These are phyloP conservation scores for Takifugu rubripes DNA, from an alignment of 2,797 vertebrate species.

Conservation along the genomic window DNA sequence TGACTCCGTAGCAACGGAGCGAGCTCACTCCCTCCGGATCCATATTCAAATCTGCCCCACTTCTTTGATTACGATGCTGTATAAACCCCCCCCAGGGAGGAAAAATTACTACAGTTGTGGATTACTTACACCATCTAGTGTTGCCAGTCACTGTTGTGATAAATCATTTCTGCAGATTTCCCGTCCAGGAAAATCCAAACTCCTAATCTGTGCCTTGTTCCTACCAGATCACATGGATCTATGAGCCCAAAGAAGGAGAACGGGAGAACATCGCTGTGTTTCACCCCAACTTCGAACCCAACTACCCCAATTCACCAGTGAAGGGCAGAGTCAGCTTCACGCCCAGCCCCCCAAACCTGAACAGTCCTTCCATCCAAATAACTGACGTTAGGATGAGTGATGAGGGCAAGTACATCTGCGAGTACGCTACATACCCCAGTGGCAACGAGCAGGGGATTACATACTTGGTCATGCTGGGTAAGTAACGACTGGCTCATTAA, in stretches of 20 bases:
- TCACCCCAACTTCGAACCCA: conserved; percentile 72
- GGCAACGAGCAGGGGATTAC: conserved; percentile 82
- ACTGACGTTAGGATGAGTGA: conserved; percentile 70
- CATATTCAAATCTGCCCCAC: conserved; percentile 62
- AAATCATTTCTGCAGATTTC: conserved; percentile 22
- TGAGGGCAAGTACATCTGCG: conserved; percentile 84
- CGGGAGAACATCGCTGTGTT: conserved; percentile 77
- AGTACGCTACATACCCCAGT: conserved; percentile 84
- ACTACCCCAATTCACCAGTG: conserved; percentile 64
- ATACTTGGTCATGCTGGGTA: conserved; percentile 79
- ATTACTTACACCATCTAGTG: conserved; percentile 23
- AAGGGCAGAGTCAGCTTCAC: conserved; percentile 67
- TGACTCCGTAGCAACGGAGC: background rate
- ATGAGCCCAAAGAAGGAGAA: conserved; percentile 44
- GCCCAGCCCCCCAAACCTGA: conserved; percentile 31
- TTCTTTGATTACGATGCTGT: conserved; percentile 47
- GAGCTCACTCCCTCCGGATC: conserved; percentile 26
- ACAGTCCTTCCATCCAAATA: conserved; percentile 79
- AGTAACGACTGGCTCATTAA: conserved; percentile 1
- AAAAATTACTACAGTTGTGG: conserved; percentile 28
- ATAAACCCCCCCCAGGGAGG: conserved; percentile 20
- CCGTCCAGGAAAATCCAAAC: conserved; percentile 1
- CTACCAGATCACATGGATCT: conserved; percentile 82
- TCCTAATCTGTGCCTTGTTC: conserved; percentile 10
- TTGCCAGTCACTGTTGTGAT: conserved; percentile 28